Conservation (phyloP, 2,113 vertebrate genomes). For the Atherinomorus stipes region DNA sequence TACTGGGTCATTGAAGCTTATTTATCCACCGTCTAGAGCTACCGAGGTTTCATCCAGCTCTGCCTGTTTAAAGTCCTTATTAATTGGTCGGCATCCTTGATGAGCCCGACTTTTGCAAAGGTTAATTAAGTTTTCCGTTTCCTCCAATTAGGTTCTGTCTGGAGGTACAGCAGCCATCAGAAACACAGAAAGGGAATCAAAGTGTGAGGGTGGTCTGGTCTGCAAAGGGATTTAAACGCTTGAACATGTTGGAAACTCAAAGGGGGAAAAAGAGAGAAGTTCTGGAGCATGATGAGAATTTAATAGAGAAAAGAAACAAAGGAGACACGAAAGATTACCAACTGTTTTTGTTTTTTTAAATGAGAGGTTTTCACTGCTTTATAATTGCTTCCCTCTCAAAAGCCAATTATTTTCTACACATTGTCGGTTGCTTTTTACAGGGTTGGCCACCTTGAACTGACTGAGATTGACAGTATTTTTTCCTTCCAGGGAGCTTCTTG, state of each 20-base stretch:
- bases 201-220: constrained; percentile 10
- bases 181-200: constrained; percentile 4
- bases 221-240: constrained; percentile 10
- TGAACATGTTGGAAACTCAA: constrained; percentile 11
- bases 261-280: neutral
- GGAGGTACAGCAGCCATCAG: constrained; percentile 32
- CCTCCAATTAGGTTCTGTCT: constrained; percentile 52
- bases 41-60: constrained; percentile 25
- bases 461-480: constrained; percentile 5
- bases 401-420: constrained; percentile 51
- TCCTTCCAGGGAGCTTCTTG: constrained; percentile 13
- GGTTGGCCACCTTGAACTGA: constrained; percentile 24
- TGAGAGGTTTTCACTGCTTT: constrained; percentile 28
- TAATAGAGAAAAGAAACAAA: neutral
- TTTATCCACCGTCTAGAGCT: constrained; percentile 31
- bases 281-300: neutral
- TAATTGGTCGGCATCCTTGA: constrained; percentile 68
- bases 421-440: constrained; percentile 26
- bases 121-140: constrained; percentile 69
- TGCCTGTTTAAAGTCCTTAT: constrained; percentile 56
- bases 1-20: constrained; percentile 6
- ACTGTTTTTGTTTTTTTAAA: constrained; percentile 15
- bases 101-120: constrained; percentile 65
- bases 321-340: neutral
- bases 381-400: constrained; percentile 32